These are phyloP conservation scores for Acanthis flammea DNA, from an alignment of 2,797 vertebrate species.

Conservation along the genomic window DNA sequence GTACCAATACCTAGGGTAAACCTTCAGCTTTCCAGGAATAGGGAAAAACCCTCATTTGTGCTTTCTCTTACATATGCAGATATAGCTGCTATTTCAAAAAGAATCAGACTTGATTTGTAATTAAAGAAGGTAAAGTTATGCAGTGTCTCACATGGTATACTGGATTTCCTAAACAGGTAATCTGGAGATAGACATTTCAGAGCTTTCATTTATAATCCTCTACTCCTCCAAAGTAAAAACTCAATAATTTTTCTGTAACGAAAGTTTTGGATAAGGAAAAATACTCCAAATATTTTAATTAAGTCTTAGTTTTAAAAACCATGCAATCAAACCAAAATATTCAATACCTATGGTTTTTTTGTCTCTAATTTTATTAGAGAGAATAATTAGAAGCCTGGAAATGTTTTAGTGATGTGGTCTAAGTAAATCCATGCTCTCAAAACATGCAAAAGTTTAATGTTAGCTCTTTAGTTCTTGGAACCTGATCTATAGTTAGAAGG, in stretches of 20 bases:
- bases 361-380: not conserved
- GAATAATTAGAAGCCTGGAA: not conserved
- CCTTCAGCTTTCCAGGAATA: not conserved
- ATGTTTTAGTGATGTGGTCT: not conserved
- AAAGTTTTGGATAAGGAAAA: not conserved
- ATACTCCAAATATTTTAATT: not conserved
- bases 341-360: not conserved
- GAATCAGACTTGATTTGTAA: not conserved
- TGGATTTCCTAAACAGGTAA: not conserved
- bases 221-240: not conserved
- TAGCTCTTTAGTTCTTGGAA: slow-evolving; percentile 37
- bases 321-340: not conserved
- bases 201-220: not conserved
- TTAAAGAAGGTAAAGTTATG: not conserved
- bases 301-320: not conserved
- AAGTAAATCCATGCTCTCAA: not conserved
- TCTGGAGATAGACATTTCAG: not conserved
- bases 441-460: not conserved
- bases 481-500: slow-evolving; percentile 56
- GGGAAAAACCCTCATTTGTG: not conserved
- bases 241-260: not conserved
- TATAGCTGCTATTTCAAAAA: not conserved
- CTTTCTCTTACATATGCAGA: not conserved
- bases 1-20: not conserved
- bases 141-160: not conserved